A percentile compares a stretch with the other conserved stretches of the same genome.
Evolutionary conservation across 2,888 invertebrate genomes (phyloP).

Genomic region (Tribolium freemani): DNA sequence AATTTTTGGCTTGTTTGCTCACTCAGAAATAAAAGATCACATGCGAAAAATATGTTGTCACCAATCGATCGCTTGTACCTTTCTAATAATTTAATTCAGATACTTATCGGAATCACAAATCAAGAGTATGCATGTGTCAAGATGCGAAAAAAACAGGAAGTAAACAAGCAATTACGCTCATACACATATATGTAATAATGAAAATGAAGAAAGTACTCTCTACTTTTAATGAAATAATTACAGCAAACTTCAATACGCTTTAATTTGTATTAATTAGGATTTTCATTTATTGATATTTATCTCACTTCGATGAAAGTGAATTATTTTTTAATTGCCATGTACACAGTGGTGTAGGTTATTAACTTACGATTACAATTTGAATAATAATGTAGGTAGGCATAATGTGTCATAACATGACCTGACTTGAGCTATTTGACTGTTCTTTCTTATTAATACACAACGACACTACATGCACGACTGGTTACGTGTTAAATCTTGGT

Average conservation of each 20-base stretch:
- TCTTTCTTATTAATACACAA: constrained; percentile 15
- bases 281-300: constrained; percentile 11
- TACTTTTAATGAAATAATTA: neutral
- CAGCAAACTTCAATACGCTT: neutral
- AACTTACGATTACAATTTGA: neutral
- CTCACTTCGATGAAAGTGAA: constrained; percentile 9
- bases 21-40: no score
- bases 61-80: neutral
- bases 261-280: constrained; percentile 17
- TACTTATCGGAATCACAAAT: neutral
- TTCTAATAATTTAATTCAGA: constrained; percentile 1
- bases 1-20: no score
- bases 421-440: neutral
- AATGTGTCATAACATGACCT: neutral
- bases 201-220: constrained; percentile 23
- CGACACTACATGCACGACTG: constrained; percentile 30
- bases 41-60: no score
- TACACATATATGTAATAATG: neutral
- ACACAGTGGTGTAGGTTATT: neutral
- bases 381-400: neutral
- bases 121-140: neutral
- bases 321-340: constrained; percentile 1
- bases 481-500: constrained; percentile 9
- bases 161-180: neutral
- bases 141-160: neutral